Percentiles rank a stretch among this genome's conserved stretches.
Conservation (phyloP, 2,113 vertebrate species). For the Reinhardtius hippoglossoides region DNA sequence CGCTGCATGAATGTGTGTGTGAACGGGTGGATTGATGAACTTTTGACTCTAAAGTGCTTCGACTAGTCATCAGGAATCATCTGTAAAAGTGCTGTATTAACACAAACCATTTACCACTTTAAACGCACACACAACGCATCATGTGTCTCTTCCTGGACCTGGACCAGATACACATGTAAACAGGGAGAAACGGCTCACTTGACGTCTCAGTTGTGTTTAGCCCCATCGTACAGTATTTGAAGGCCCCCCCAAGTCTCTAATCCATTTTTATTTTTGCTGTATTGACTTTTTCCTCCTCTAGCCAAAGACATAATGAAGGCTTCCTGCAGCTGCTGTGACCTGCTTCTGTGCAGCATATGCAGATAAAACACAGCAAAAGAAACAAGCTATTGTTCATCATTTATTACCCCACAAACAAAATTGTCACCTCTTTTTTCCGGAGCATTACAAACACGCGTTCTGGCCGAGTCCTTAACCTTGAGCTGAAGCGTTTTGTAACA, state of each 20-base stretch:
- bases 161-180: slow-evolving; percentile 51
- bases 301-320: slow-evolving; percentile 80
- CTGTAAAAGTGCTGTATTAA: too few species aligned
- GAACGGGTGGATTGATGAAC: too few species aligned
- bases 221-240: slow-evolving; percentile 71
- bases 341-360: slow-evolving; percentile 70
- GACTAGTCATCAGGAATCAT: too few species aligned
- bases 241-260: slow-evolving; percentile 77
- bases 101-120: neutral
- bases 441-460: slow-evolving; percentile 40
- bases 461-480: slow-evolving; percentile 55
- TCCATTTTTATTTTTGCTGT: slow-evolving; percentile 83
- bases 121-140: slow-evolving; percentile 46
- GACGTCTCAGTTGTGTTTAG: slow-evolving; percentile 72
- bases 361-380: slow-evolving; percentile 69
- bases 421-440: slow-evolving; percentile 43
- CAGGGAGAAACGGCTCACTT: slow-evolving; percentile 55
- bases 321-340: slow-evolving; percentile 77
- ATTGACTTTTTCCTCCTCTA: slow-evolving; percentile 78
- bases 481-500: slow-evolving; percentile 46
- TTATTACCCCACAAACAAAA: slow-evolving; percentile 55
- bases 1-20: too few species aligned
- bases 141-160: slow-evolving; percentile 34
- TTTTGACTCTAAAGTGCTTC: too few species aligned
- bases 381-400: slow-evolving; percentile 63